A percentile compares a stretch with the other conserved stretches of the same genome.
Evolutionary conservation across 2,113 vertebrate genomes (phyloP).

Genomic region (Australoheros scitulus): DNA sequence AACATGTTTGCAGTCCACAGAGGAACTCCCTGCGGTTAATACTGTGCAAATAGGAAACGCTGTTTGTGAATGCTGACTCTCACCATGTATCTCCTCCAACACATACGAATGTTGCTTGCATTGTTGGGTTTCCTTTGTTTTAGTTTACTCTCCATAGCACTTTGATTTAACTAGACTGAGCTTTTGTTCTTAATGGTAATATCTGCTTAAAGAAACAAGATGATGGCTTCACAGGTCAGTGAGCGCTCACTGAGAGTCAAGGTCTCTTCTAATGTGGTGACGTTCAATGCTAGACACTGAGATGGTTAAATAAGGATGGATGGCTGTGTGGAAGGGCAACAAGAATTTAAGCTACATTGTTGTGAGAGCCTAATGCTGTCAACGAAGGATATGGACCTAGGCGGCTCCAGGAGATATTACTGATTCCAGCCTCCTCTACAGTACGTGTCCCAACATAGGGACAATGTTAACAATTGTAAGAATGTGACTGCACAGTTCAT

Average conservation of each 20-base stretch:
- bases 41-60: conserved; percentile 8
- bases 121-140: conserved; percentile 29
- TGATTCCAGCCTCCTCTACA: conserved; percentile 2
- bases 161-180: conserved; percentile 36
- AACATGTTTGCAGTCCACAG: conserved; percentile 56
- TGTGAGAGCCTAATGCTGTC: not conserved
- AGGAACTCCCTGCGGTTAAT: conserved; percentile 28
- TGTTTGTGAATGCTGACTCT: conserved; percentile 34
- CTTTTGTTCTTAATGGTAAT: conserved; percentile 36
- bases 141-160: not conserved
- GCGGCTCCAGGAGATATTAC: conserved; percentile 28
- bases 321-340: conserved; percentile 29
- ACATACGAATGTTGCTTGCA: not conserved
- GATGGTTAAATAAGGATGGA: conserved; percentile 53
- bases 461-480: not conserved
- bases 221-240: not conserved
- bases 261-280: not conserved
- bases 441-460: not conserved
- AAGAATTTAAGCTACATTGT: conserved; percentile 34
- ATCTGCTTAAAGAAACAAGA: conserved; percentile 46
- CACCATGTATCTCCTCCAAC: conserved; percentile 31
- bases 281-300: conserved; percentile 23
- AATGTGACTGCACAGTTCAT: not conserved
- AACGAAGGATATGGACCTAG: conserved; percentile 23
- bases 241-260: not conserved